These are phyloP conservation scores for Neoaliturus tenellus DNA, from an alignment of 2,888 invertebrate genomes.

Conservation along the genomic window DNA sequence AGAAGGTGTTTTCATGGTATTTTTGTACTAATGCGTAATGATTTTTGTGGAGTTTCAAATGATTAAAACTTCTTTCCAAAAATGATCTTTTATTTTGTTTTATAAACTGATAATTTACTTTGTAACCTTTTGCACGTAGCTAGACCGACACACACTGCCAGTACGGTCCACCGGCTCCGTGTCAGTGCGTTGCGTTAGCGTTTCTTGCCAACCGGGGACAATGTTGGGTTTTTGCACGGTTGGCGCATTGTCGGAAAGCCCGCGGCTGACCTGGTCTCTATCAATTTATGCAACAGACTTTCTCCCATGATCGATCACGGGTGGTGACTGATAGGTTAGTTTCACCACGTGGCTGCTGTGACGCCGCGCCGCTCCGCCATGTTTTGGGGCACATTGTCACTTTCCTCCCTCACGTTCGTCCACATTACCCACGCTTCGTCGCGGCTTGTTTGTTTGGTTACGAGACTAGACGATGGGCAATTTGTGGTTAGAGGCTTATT, in stretches of 20 bases:
- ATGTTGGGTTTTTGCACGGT: not conserved
- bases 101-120: too few relatives aligned
- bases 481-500: too few relatives aligned
- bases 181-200: not conserved
- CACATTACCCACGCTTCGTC: not conserved
- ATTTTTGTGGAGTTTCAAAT: too few relatives aligned
- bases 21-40: too few relatives aligned
- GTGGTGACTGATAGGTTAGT: not conserved
- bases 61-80: too few relatives aligned
- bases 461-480: too few relatives aligned
- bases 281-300: slow-evolving; percentile 39
- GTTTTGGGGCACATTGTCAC: not conserved
- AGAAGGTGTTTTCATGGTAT: too few relatives aligned
- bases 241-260: not conserved
- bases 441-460: not conserved
- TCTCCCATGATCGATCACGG: slow-evolving; percentile 25
- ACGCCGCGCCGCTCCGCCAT: too few relatives aligned
- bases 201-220: not conserved
- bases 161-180: not conserved
- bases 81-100: too few relatives aligned
- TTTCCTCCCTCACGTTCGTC: not conserved
- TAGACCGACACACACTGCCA: too few relatives aligned
- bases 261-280: not conserved
- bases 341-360: not conserved
- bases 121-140: too few relatives aligned